Conservation (phyloP, 2,888 invertebrate species). For the Plebejus melissa region DNA sequence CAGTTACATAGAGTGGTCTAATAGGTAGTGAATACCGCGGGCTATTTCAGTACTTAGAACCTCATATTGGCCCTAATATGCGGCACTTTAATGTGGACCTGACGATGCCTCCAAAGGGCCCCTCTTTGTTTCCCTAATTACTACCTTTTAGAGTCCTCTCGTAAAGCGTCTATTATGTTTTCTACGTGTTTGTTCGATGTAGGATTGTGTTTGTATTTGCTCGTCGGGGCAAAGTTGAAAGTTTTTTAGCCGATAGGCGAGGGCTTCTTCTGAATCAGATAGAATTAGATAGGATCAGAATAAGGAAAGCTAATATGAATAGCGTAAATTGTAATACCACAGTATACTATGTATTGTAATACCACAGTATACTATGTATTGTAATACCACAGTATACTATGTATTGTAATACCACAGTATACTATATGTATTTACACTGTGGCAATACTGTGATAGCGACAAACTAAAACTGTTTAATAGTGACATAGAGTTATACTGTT, state of each 20-base stretch:
- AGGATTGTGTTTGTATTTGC: neutral
- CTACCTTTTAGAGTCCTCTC: slow-evolving; percentile 46
- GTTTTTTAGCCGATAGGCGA: neutral
- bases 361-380: no score
- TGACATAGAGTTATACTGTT: no score
- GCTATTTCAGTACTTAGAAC: slow-evolving; percentile 56
- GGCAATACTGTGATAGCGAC: no score
- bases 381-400: no score
- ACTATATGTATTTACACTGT: no score
- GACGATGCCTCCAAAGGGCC: slow-evolving; percentile 47
- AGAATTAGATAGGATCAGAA: no score
- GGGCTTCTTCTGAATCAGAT: neutral
- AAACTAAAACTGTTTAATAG: no score
- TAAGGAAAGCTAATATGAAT: neutral
- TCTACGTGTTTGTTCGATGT: slow-evolving; percentile 33
- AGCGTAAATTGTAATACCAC: neutral
- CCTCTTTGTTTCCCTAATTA: slow-evolving; percentile 59
- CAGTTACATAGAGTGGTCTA: slow-evolving; percentile 41
- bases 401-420: no score
- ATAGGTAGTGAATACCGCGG: slow-evolving; percentile 58
- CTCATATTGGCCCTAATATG: slow-evolving; percentile 65
- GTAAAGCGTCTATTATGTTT: slow-evolving; percentile 42
- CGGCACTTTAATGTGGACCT: slow-evolving; percentile 68
- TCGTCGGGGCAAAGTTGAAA: neutral
- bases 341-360: no score